These are phyloP conservation scores for Laticauda colubrina DNA, from an alignment of 2,113 vertebrate species.

Conservation along the genomic window DNA sequence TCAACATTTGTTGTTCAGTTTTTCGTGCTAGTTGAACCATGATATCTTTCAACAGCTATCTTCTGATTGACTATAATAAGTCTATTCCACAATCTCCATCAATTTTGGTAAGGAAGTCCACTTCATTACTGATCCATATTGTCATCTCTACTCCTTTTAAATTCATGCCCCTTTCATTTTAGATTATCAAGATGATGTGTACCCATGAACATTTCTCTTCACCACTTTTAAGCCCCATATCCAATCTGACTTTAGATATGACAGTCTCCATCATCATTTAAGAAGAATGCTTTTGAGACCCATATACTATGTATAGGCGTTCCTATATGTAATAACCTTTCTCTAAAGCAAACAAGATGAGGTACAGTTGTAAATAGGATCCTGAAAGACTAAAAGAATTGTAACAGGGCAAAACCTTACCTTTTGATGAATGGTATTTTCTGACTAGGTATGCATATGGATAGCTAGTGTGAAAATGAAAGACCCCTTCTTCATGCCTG, in stretches of 20 bases:
- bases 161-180: not conserved
- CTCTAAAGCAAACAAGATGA: not conserved
- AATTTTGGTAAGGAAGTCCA: not conserved
- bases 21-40: not conserved
- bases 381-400: not conserved
- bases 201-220: not conserved
- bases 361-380: not conserved
- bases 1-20: not conserved
- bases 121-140: not conserved
- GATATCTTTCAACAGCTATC: not conserved
- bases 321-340: not conserved
- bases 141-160: not conserved
- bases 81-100: not conserved
- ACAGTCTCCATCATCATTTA: not conserved
- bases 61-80: not conserved
- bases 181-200: not conserved
- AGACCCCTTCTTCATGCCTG: not conserved
- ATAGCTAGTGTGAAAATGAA: not conserved
- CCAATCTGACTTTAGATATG: not conserved
- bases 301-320: not conserved
- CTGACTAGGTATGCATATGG: not conserved
- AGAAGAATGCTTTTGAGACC: not conserved
- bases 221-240: not conserved
- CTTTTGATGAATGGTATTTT: not conserved
- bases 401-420: not conserved